A percentile compares a stretch with the other conserved stretches of the same genome.
These are phyloP conservation scores for Felis chaus DNA, from an alignment of 2,113 vertebrate species.

Conservation along the genomic window DNA sequence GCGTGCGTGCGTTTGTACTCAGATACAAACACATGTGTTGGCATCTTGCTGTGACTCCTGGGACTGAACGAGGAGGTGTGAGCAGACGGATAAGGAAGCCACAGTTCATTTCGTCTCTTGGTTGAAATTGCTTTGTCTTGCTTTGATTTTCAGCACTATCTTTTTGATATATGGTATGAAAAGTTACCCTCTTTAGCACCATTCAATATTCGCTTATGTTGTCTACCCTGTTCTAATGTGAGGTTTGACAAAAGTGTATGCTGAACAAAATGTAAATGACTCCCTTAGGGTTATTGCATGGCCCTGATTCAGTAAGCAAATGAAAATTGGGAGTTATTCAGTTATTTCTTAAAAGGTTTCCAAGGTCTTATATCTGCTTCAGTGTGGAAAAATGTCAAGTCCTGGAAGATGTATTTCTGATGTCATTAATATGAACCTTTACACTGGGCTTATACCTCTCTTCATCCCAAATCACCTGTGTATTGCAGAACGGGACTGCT, in stretches of 20 bases:
- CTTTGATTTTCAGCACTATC: not conserved
- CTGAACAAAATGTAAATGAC: not conserved
- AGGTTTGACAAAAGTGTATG: not conserved
- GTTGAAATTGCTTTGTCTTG: slow-evolving; percentile 34
- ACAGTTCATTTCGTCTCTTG: not conserved
- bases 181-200: not conserved
- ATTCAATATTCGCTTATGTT: not conserved
- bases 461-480: not conserved
- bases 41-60: not conserved
- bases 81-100: not conserved
- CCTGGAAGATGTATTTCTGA: not conserved
- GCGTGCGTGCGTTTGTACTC: not conserved
- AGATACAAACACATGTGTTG: not conserved
- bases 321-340: slow-evolving; percentile 1
- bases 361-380: not conserved
- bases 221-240: not conserved
- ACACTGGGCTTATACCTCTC: not conserved
- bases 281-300: not conserved
- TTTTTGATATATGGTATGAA: not conserved
- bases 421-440: not conserved
- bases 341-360: not conserved
- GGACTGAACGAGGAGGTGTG: not conserved
- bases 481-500: not conserved
- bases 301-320: not conserved
- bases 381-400: not conserved